Evolutionary conservation across 2,888 invertebrate species (phyloP), one percentile per base, ranked within the genome.

Genomic region (Fragum fragum): DNA sequence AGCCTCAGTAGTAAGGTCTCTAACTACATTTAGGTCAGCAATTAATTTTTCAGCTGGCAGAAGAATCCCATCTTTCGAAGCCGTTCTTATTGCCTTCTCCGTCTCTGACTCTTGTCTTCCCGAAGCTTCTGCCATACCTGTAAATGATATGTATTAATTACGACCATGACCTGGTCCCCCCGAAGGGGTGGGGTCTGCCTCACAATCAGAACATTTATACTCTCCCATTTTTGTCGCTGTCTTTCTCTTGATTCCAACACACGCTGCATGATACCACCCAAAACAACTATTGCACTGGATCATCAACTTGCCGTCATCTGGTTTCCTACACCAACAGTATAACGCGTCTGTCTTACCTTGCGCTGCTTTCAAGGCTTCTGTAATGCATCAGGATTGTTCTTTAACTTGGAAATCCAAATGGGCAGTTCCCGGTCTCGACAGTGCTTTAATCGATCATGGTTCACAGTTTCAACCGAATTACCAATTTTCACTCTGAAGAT

Each of bases 401-500:
- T 59, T 21, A 59, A 26, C 28, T 26, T 21, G 23, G 23, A 26
- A 26, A 59, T 59, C 59, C 59, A 59, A 26, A 59, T 21, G 18
- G 78, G 82, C 14, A 75, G 16, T 5, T 71, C 21, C 1, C 66
- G 47, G 36, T 81, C 77, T 11, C 16, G 23, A 36, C 74, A 81
- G 21, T n/a, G 59, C 52, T 74, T 77, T 16, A 77, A 28, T 36
- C 78, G 26, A 39, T 83, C 82, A 66, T 83, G 82, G 59, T 83
- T 73, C 14, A 52, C 28, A 0, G 61, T 42, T 6, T 42, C 16
- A 9, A 73, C 63, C 6, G n/a, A 11, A 47, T 79, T 73, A 21
- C 63, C 16, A 0, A 73, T 39, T 42, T 72, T 61, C 16, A 83
- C 72, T 26, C 57, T 57, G 39, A 69, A 83, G n/a, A 79, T 9